A percentile compares a stretch with the other conserved stretches of the same genome.
Conservation (phyloP, 2,888 invertebrate genomes). For the Holacanthella duospinosa region DNA sequence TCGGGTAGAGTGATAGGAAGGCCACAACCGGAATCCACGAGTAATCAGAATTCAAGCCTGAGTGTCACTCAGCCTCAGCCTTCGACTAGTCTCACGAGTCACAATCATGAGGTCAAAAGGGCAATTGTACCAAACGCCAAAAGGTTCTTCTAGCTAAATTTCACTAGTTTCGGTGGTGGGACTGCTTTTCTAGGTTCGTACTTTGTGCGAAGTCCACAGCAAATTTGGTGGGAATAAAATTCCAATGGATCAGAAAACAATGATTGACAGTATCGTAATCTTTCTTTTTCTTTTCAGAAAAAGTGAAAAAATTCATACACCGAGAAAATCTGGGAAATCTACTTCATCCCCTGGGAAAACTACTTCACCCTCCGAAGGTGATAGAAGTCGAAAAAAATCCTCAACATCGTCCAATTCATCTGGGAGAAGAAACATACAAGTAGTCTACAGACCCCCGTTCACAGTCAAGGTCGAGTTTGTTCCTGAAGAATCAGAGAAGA, state of each 20-base stretch:
- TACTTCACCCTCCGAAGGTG: background rate
- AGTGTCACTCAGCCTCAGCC: conserved; percentile 4
- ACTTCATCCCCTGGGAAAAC: conserved; percentile 6
- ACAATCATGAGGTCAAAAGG: conserved; percentile 30
- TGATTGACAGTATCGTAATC: background rate
- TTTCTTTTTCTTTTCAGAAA: background rate
- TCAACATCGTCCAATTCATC: background rate
- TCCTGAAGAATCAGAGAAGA: conserved; percentile 3
- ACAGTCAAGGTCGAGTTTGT: conserved; percentile 32
- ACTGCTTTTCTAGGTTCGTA: background rate
- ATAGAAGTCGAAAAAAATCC: background rate
- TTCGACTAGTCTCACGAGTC: conserved; percentile 21
- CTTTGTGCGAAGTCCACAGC: too few relatives aligned
- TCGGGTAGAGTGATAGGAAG: conserved; percentile 6
- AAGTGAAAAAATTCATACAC: background rate
- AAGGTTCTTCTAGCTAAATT: background rate
- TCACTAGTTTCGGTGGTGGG: conserved; percentile 5
- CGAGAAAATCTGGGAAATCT: background rate
- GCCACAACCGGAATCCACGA: too few relatives aligned
- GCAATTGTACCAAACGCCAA: conserved; percentile 36
- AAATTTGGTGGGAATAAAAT: too few relatives aligned
- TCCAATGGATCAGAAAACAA: too few relatives aligned
- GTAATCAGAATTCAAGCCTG: background rate
- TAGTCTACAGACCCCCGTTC: conserved; percentile 34
- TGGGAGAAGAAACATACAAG: conserved; percentile 28